Conservation (phyloP, 2,888 invertebrate species). For the Lamellibrachia satsuma region DNA sequence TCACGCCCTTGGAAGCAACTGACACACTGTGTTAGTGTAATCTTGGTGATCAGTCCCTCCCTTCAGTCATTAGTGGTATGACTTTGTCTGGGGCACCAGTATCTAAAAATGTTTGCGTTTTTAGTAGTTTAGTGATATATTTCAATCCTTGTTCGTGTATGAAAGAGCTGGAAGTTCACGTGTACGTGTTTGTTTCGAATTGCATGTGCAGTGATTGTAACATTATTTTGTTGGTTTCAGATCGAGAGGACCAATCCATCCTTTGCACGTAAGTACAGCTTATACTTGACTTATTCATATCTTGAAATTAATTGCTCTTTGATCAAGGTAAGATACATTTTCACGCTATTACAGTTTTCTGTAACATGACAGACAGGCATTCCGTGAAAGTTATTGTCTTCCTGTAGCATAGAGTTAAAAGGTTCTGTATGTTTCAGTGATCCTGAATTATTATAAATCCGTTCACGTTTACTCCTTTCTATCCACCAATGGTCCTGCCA, state of each 20-base stretch:
- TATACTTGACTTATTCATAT: background rate
- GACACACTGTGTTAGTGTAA: background rate
- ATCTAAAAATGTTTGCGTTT: background rate
- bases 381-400: background rate
- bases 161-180: background rate
- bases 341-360: background rate
- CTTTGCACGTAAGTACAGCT: conserved; percentile 80
- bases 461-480: background rate
- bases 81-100: background rate
- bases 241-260: conserved; percentile 99
- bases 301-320: background rate
- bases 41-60: background rate
- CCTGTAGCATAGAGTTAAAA: background rate
- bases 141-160: background rate
- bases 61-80: background rate
- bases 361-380: background rate
- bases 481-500: background rate
- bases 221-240: conserved; percentile 70
- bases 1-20: background rate
- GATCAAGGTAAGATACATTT: background rate
- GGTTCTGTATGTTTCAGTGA: background rate
- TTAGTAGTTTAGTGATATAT: background rate
- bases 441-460: background rate
- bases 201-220: background rate
- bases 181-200: background rate